Percentiles rank a stretch among this genome's conserved stretches.
Conservation (phyloP, 53 echinoderm and acorn worm genomes). For the Mesocentrotus franciscanus region DNA sequence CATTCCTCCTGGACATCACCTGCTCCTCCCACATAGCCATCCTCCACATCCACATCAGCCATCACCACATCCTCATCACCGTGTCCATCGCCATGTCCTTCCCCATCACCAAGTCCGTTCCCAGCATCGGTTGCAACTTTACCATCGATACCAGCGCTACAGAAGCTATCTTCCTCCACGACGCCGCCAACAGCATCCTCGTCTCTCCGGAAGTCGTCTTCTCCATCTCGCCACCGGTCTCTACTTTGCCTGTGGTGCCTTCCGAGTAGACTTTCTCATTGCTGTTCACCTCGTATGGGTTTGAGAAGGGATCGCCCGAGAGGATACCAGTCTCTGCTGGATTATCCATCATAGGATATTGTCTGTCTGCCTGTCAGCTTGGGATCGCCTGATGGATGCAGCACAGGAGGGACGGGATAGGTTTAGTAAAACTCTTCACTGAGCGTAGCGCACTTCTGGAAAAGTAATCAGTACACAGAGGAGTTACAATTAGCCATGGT, state of each 20-base stretch:
- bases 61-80: conserved; percentile 48
- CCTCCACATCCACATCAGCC: conserved; percentile 53
- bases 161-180: conserved; percentile 8
- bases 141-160: background rate
- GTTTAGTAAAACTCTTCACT: conserved; percentile 20
- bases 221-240: conserved; percentile 38
- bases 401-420: background rate
- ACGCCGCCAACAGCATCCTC: conserved; percentile 2
- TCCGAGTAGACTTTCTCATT: conserved; percentile 62
- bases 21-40: conserved; percentile 34
- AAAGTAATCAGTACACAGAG: conserved; percentile 48
- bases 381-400: conserved; percentile 3
- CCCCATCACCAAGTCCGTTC: conserved; percentile 8
- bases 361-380: conserved; percentile 26
- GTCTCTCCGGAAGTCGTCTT: conserved; percentile 24
- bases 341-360: conserved; percentile 21
- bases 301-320: conserved; percentile 35
- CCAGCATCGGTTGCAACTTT: background rate
- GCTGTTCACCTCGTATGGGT: conserved; percentile 60
- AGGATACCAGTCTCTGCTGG: conserved; percentile 61
- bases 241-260: conserved; percentile 52
- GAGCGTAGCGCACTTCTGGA: background rate
- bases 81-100: background rate
- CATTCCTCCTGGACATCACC: background rate
- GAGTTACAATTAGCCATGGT: conserved; percentile 36